Conservation (phyloP, 35 echinoderm and acorn worm species). For the Ptychodera flava region DNA sequence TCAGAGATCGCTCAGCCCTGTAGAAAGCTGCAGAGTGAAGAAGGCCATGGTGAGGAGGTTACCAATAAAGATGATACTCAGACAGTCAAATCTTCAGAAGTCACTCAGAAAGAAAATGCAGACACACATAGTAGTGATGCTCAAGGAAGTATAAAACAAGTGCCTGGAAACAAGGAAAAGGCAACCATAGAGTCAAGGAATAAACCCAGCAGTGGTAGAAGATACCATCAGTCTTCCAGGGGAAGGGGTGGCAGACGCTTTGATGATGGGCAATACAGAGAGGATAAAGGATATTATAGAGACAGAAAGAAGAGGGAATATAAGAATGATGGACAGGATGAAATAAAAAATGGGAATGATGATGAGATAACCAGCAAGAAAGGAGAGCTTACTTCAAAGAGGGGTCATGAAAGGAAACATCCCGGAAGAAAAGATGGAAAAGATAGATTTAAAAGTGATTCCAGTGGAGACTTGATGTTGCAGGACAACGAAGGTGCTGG, state of each 20-base stretch:
- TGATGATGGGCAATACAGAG: background rate
- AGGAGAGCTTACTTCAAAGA: background rate
- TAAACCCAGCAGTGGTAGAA: background rate
- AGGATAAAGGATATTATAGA: background rate
- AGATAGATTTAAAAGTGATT: background rate
- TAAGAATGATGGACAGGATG: background rate
- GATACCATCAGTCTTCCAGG: background rate
- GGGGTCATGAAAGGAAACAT: background rate
- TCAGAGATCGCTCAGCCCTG: too few species aligned
- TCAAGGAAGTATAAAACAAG: too few species aligned
- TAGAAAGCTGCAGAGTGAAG: too few species aligned
- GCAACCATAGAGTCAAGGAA: too few species aligned
- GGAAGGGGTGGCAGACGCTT: background rate
- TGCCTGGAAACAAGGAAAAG: too few species aligned
- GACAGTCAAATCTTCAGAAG: background rate
- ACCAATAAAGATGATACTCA: background rate
- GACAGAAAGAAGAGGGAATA: background rate
- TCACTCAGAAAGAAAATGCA: too few species aligned
- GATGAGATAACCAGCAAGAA: background rate
- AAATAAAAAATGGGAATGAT: background rate
- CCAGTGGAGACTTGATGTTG: too few species aligned
- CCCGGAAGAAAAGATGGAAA: background rate
- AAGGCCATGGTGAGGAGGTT: background rate
- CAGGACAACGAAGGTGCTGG: background rate
- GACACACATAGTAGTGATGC: too few species aligned